Conservation (phyloP, 2,888 invertebrate species). For the Horisme vitalbata region DNA sequence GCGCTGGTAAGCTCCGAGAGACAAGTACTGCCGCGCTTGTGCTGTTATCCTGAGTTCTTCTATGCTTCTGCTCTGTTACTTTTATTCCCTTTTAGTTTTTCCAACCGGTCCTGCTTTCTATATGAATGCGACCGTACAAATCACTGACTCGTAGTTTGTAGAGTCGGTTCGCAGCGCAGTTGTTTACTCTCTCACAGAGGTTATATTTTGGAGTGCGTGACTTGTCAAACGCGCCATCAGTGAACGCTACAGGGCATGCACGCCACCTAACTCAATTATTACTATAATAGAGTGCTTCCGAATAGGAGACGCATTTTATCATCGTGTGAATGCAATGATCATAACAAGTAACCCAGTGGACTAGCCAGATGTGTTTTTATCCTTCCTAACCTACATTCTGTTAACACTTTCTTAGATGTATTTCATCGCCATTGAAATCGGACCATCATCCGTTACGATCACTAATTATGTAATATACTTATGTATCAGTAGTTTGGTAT, state of each 20-base stretch:
- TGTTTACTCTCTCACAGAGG: conserved; percentile 57
- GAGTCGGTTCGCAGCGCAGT: conserved; percentile 34
- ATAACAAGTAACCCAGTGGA: conserved; percentile 9
- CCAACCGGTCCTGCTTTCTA: too few relatives aligned
- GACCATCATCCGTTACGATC: neutral
- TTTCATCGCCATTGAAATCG: neutral
- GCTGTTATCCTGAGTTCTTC: too few relatives aligned
- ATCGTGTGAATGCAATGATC: conserved; percentile 8
- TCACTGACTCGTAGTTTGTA: conserved; percentile 26
- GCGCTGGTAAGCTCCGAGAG: too few relatives aligned
- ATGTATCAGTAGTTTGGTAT: conserved; percentile 7
- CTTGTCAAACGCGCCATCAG: conserved; percentile 59
- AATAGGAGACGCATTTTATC: conserved; percentile 18
- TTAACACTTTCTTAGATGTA: neutral
- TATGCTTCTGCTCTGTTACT: too few relatives aligned
- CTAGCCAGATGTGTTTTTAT: neutral
- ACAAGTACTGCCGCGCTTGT: too few relatives aligned
- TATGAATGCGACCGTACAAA: conserved; percentile 20
- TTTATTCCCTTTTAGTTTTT: too few relatives aligned
- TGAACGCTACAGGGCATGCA: conserved; percentile 25
- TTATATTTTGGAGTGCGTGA: conserved; percentile 58
- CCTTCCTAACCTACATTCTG: neutral
- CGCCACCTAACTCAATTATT: conserved; percentile 41
- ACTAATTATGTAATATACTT: neutral
- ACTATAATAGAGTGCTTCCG: conserved; percentile 19